Conservation (phyloP, 2,888 invertebrate species). For the Stomorhina lunata region DNA sequence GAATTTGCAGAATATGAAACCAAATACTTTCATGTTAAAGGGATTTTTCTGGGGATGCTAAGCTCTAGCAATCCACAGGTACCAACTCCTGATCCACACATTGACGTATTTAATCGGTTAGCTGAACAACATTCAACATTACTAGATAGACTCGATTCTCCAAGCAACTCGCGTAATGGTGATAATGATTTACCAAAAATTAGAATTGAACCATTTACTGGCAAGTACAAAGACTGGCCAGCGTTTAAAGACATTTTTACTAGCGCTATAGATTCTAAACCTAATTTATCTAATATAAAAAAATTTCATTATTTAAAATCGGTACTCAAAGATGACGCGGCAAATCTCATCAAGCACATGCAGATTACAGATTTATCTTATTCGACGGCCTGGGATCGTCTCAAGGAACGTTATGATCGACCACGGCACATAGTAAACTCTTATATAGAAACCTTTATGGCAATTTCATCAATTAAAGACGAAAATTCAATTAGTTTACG, state of each 20-base stretch:
- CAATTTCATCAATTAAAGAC: not conserved
- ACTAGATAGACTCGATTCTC: not conserved
- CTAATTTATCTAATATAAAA: not conserved
- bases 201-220: conserved; percentile 2
- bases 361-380: not conserved
- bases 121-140: conserved; percentile 7
- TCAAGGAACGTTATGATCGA: conserved; percentile 17
- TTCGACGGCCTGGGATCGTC: conserved; percentile 12
- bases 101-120: conserved; percentile 6
- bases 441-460: conserved; percentile 30
- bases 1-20: conserved; percentile 21
- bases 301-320: conserved; percentile 24
- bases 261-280: conserved; percentile 1
- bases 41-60: not conserved
- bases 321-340: not conserved
- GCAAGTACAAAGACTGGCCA: conserved; percentile 13
- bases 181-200: conserved; percentile 19
- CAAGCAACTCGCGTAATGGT: not conserved
- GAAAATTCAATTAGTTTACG: not conserved
- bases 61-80: not conserved
- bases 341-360: conserved; percentile 10
- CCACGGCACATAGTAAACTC: conserved; percentile 20
- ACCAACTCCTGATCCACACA: not conserved
- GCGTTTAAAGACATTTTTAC: conserved; percentile 15
- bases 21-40: conserved; percentile 17